Evolutionary conservation across 2,797 vertebrate genomes (phyloP), one percentile per base, ranked within the genome.

Genomic region (Intellagama lesueurii): DNA sequence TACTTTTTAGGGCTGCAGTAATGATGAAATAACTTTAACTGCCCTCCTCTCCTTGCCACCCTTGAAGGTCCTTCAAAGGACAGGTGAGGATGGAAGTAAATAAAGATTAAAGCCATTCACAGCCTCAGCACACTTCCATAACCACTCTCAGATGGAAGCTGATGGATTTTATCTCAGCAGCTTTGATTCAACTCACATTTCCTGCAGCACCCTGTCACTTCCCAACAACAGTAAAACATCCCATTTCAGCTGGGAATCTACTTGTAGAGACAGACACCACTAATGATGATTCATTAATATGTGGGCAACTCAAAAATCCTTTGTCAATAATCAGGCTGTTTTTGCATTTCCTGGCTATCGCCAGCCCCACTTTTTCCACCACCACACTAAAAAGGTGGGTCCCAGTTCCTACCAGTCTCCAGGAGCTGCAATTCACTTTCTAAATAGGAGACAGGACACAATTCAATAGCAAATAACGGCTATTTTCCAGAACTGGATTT

Each of bases 211-310:
- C 70, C n/a, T 85, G 88, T 40, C 70, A 84, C 14, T 28, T 84
- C 64, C 87, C 64, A 78, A 56, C 24, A 89, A 79, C 2, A n/a
- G 81, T 77, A 76, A 77, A 82, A 86, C 47, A 69, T 56, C 47
- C 52, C 2, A 6, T 11, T 77, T n/a, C 72, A 19, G 24, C 16
- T 49, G 16, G 40, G 81, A 78, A 88, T 56, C 64, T 16, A 40
- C 24, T 69, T 70, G 44, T 16, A 24, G 60, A 12, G 26, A 69
- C 60, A 82, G 86, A 76, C 49, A 49, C 40, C 60, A 68, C 26
- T 66, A 82, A 7, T 81, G 60, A 81, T 68, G 44, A 49, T 86
- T 69, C 47, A 76, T 44, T 75, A 44, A 81, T 73, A 35, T n/a
- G 73, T 75, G 60, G 47, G 79, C 28, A 35, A 73, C 40, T 81